Evolutionary conservation across 2,888 invertebrate species (phyloP), one percentile per base, ranked within the genome.

Genomic region (Mythimna loreyi): DNA sequence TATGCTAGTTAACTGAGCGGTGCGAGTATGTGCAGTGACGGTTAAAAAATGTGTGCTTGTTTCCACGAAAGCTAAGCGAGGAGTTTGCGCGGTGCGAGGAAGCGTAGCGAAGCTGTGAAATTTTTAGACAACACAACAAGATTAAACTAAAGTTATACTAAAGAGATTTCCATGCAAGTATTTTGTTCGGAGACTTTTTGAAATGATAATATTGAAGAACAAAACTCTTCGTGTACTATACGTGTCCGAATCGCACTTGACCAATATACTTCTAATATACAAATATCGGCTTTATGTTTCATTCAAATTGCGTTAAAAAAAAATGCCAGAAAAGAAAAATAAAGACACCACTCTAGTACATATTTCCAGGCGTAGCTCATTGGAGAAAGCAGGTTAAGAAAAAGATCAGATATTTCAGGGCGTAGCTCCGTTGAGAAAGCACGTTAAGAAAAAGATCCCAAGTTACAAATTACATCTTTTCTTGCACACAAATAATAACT

Each of bases 401-500:
- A 67, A 61, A 77, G 58, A 62, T 59, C 49, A n/a, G n/a, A 9
- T 3, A n/a, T 53, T 11, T n/a, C 6, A 9, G 9, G 0, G 30
- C 9, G n/a, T 11, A 21, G n/a, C 21, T 53, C 30, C 9, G 50
- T 1, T 8, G 8, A 25, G 0, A 4, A 52, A 52, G 19, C 19
- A n/a, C n/a, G 11, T 65, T 56, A 59, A 57, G 65, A 63, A 81
- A 67, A 61, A 77, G 58, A 62, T 59, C 49, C 70, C 72, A 64
- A 77, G 50, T 64, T 64, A 52, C 70, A 67, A 67, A 64, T 59
- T 68, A 76, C 60, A 76, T 70, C 53, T 52, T 61, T 55, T 50
- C 36, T 73, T 50, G 66, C 66, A 75, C 50, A 65, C 64, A 58
- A 67, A 73, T 69, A 83, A 84, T 67, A 84, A 84, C 2, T 66